Base-by-base conservation (phyloP, 2,888 invertebrate genomes). In the Euphydryas editha region DNA sequence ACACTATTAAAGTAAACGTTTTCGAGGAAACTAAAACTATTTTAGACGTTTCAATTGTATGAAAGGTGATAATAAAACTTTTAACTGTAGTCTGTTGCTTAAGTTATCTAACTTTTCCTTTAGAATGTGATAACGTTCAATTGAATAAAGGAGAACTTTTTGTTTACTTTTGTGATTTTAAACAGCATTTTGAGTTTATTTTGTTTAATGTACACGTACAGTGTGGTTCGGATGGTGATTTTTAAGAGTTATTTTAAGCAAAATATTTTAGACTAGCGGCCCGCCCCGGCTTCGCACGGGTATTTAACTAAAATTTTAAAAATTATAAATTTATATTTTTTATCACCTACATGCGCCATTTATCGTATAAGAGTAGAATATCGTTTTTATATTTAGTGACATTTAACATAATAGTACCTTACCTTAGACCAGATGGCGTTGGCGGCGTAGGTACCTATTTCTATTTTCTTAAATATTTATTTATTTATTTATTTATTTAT, bases 51-150 rank as follows among this genome's bases (percentile, higher is more conserved):
- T 79, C 77, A 81, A 51, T 51, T 79, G 79, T 75, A 67, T 75
- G 74, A 80, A 75, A 77, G 79, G 79, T 76, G 76, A 71, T 74
- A 74, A 76, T 78, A 76, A 75, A 82, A 83, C 72, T 83, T 81
- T 47, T 42, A 63, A 60, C 63, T 63, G 55, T 64, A 44, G 42
- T 56, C 63, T 37, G 57, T 60, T 47, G 60, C 59, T 46, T 44
- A 59, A 65, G 21, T 65, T 56, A 39, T 36, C 1, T 47, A 61
- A 60, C 39, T 20, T 17, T 18, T 7, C 11, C 56, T 57, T 44
- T 39, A 57, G 18, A 47, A 37, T 57, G 39, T 8, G 24, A 51
- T 47, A 62, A 39, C 17, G 47, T 57, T 63, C 24, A 58, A 58
- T 63, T 51, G 42, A 58, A 58, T 58, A 24, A 47, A 20, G 47